A percentile compares a stretch with the other conserved stretches of the same genome.
phyloP scores from a whole-genome alignment of 2,797 vertebrate genomes.

The Pitangus sulphuratus region DNA sequence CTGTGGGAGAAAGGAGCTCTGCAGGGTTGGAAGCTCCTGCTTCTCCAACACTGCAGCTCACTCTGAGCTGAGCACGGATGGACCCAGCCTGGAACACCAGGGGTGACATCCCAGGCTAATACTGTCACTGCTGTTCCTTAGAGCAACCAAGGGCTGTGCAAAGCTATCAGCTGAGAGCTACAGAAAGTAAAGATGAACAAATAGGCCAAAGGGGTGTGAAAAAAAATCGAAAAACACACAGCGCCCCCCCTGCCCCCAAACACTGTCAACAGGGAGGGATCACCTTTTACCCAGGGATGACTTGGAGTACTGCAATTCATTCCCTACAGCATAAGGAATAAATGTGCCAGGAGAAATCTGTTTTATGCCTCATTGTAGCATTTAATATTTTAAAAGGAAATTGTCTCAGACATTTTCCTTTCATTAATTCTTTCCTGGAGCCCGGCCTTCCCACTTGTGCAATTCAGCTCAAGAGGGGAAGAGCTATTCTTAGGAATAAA shows the following conservation, averaged over 20 bases:
- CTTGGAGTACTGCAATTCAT: neutral
- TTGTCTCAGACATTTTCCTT: conserved; percentile 35
- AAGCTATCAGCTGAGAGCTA: neutral
- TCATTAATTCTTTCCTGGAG: conserved; percentile 44
- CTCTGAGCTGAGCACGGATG: rapidly evolving
- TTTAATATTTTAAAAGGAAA: conserved; percentile 30
- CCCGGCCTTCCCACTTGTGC: neutral
- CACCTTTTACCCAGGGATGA: neutral
- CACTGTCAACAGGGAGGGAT: neutral
- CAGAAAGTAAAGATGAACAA: neutral
- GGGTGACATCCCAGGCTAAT: neutral
- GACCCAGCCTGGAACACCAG: neutral
- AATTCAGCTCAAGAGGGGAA: neutral
- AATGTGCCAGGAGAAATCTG: neutral
- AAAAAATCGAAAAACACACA: neutral
- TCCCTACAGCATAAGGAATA: neutral
- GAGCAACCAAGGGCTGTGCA: neutral
- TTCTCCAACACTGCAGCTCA: neutral
- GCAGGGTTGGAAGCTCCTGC: neutral
- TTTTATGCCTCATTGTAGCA: neutral
- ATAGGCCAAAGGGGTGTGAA: neutral
- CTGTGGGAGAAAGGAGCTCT: neutral
- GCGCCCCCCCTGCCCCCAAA: too few species aligned
- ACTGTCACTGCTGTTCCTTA: neutral
- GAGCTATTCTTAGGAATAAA: neutral